A percentile compares a stretch with the other conserved stretches of the same genome.
phyloP scores from a whole-genome alignment of 92 coral and sea anemone species.

The Heteractis magnifica region DNA sequence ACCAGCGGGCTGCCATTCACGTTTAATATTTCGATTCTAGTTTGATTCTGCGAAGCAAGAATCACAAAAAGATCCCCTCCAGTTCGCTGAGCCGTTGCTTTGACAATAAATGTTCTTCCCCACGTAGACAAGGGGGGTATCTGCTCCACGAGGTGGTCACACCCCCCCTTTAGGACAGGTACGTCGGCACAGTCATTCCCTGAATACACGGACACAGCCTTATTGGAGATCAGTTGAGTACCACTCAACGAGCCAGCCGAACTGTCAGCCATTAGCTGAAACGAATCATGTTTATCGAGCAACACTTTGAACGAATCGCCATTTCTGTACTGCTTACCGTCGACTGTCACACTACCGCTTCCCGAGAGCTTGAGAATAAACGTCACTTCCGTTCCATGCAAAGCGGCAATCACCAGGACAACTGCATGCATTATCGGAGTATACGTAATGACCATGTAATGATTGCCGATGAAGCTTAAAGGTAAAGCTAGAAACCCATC shows the following conservation, averaged over 20 bases:
- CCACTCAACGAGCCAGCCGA: conserved; percentile 65
- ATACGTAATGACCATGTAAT: conserved; percentile 75
- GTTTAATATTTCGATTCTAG: neutral
- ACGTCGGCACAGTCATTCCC: conserved; percentile 88
- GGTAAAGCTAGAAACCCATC: conserved; percentile 90
- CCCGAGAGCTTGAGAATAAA: conserved; percentile 38
- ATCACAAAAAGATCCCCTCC: conserved; percentile 68
- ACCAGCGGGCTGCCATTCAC: conserved; percentile 9
- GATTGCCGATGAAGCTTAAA: conserved; percentile 49
- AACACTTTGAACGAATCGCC: conserved; percentile 58
- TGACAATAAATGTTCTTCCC: conserved; percentile 71
- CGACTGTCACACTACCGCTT: conserved; percentile 21
- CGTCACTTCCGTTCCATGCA: conserved; percentile 51
- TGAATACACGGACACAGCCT: conserved; percentile 76
- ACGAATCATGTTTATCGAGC: conserved; percentile 57
- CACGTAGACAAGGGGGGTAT: conserved; percentile 75
- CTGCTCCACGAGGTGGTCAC: conserved; percentile 89
- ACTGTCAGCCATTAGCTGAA: conserved; percentile 55
- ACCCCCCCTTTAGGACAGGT: conserved; percentile 31
- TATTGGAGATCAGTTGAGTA: conserved; percentile 62
- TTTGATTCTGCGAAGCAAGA: conserved; percentile 63
- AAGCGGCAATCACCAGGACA: conserved; percentile 70
- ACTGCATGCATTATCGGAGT: conserved; percentile 43
- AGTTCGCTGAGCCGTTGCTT: conserved; percentile 47
- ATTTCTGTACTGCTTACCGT: neutral